Evolutionary conservation across 2,797 vertebrate genomes (phyloP).

Genomic region (Paratrypauchen microcephalus): DNA sequence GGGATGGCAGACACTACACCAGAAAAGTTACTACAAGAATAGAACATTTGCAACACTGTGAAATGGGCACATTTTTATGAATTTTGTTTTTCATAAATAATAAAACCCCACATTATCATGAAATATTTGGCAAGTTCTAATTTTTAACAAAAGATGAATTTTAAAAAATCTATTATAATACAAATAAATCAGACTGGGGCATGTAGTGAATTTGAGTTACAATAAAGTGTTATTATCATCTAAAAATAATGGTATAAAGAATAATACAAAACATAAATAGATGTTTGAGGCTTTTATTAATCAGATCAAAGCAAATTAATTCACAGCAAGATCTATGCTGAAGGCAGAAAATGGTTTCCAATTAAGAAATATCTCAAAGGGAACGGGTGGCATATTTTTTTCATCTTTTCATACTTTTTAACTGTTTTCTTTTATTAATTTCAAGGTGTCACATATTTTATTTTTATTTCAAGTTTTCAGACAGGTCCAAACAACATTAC

Average conservation of each 20-base stretch:
- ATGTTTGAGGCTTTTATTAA: slow-evolving; percentile 59
- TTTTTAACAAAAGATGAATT: background rate
- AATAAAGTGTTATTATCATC: background rate
- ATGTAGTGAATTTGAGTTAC: background rate
- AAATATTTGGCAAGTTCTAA: background rate
- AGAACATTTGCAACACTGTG: too few relatives aligned
- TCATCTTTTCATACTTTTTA: slow-evolving; percentile 7
- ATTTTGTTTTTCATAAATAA: background rate
- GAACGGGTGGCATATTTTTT: slow-evolving; percentile 63
- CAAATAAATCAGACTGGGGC: background rate
- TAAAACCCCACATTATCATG: background rate
- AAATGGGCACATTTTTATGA: too few relatives aligned
- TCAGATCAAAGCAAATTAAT: slow-evolving; percentile 72
- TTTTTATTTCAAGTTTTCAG: slow-evolving; percentile 72
- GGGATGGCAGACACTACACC: too few relatives aligned
- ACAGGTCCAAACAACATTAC: slow-evolving; percentile 60
- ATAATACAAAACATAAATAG: background rate
- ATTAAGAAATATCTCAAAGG: slow-evolving; percentile 67
- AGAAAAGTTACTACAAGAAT: too few relatives aligned
- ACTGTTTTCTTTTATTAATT: slow-evolving; percentile 24
- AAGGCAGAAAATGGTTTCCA: slow-evolving; percentile 68
- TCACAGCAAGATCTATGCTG: slow-evolving; percentile 76
- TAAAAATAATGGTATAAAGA: background rate
- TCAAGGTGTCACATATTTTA: slow-evolving; percentile 34
- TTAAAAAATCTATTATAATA: background rate